Base-by-base conservation (phyloP, 1,140 invertebrate genomes). In the Phymastichus coffea region DNA sequence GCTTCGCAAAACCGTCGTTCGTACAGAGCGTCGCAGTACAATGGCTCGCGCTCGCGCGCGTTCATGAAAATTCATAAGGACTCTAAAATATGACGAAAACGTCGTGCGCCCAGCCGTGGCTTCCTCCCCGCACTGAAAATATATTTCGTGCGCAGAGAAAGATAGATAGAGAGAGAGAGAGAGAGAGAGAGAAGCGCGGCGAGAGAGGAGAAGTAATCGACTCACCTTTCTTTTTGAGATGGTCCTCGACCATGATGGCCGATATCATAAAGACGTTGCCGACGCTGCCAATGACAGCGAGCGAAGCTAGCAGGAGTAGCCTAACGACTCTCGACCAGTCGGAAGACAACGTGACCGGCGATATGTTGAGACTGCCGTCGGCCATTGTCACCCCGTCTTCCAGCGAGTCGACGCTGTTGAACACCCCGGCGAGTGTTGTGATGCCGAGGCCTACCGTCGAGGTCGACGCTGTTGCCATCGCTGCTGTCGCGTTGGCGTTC, bases 261-360 rank as follows among this genome's bases (percentile, higher is more conserved):
- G 86, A 87, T 67, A 90, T 89, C 82, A 89, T 88, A 69, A 90
- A 90, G 41, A 90, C 84, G 67, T 89, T 88, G 20, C 88, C 88
- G 28, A 90, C 82, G 59, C 86, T 87, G 3, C 90, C 90, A 15
- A 89, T 68, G 0, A 85, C 83, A 0, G 87, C 81, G 26, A 88
- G 78, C 0, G 84, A 81, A 0, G 86, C 83, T 20, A 91, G 76
- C 17, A 91, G 73, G 8, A 92, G 69, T 0, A 92, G 79, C 30
- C 87, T 76, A 0, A 84, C 85, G 4, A 91, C 80, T 28, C 85
- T 80, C 4, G 88, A 85, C 88, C 88, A 90, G 23, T 88, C 86
- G 1, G 79, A 74, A 25, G 81, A 85, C 10, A 89, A 66, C 2
- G 85, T 88, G 14, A 88, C 83, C 1, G 86, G 87, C 0, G 85